These are phyloP conservation scores for Diplodus puntazzo DNA, from an alignment of 2,797 vertebrate genomes.

Conservation along the genomic window DNA sequence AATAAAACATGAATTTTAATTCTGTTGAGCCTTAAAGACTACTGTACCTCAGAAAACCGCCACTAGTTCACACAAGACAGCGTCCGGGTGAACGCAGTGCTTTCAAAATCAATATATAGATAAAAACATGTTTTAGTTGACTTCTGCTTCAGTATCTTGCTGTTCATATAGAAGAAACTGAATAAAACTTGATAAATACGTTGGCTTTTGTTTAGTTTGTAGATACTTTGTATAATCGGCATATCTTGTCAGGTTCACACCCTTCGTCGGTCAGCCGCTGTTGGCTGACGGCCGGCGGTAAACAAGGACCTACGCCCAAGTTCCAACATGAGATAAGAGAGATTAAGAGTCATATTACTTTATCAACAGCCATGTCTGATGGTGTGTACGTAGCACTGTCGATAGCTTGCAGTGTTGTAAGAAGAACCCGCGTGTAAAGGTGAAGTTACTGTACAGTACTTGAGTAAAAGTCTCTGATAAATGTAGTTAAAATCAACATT, in stretches of 20 bases:
- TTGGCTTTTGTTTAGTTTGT: background rate
- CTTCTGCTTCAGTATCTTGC: background rate
- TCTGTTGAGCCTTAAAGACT: background rate
- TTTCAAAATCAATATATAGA: too few relatives aligned
- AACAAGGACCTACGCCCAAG: background rate
- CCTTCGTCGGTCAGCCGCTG: background rate
- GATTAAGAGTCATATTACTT: background rate
- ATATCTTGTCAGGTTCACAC: background rate
- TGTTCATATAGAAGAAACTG: background rate
- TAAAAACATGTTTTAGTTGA: too few relatives aligned
- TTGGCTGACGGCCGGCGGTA: background rate
- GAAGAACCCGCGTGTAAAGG: too few relatives aligned
- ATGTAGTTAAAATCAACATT: too few relatives aligned
- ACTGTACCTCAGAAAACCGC: background rate
- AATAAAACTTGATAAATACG: background rate
- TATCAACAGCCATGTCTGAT: background rate
- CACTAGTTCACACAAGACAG: background rate
- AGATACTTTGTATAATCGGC: background rate
- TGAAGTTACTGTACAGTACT: too few relatives aligned
- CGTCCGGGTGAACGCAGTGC: background rate
- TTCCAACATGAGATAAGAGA: slow-evolving; percentile 19
- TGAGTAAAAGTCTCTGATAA: too few relatives aligned
- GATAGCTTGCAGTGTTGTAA: background rate
- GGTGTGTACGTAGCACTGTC: background rate
- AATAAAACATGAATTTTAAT: background rate